Evolutionary conservation across 2,113 vertebrate genomes (phyloP).

Genomic region (Catharus minimus): DNA sequence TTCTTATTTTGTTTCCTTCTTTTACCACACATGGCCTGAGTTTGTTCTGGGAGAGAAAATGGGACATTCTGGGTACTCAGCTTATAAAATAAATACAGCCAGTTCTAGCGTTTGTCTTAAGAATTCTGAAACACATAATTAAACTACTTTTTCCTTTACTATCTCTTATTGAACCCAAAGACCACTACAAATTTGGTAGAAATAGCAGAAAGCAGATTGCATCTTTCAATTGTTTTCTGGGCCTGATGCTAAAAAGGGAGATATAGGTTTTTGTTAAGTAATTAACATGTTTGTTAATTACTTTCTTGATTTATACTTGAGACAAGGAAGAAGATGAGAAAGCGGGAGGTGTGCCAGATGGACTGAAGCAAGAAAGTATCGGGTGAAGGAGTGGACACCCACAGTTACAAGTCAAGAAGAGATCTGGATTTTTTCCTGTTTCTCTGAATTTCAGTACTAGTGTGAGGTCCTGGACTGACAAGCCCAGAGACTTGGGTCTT

Average conservation of each 20-base stretch:
- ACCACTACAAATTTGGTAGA: background rate
- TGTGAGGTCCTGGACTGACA: constrained; percentile 28
- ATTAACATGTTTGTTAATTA: background rate
- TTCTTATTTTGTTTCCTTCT: constrained; percentile 13
- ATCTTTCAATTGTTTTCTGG: background rate
- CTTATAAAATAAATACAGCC: background rate
- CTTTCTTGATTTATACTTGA: background rate
- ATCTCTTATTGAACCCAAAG: background rate
- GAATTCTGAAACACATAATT: background rate
- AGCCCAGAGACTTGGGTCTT: background rate
- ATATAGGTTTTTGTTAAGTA: background rate
- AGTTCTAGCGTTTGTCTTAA: background rate
- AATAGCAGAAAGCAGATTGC: background rate
- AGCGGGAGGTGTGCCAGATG: background rate
- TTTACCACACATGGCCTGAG: background rate
- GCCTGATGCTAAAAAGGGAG: background rate
- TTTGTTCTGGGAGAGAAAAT: constrained; percentile 9
- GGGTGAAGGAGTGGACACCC: background rate
- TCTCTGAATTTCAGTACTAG: background rate
- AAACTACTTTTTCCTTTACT: background rate
- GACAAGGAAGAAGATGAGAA: background rate
- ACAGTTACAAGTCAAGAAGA: background rate
- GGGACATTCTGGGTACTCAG: background rate
- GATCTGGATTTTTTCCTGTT: background rate
- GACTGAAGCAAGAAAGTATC: background rate